Evolutionary conservation across 2,888 invertebrate species (phyloP), one percentile per base, ranked within the genome.

Genomic region (Xestia sexstrigata): DNA sequence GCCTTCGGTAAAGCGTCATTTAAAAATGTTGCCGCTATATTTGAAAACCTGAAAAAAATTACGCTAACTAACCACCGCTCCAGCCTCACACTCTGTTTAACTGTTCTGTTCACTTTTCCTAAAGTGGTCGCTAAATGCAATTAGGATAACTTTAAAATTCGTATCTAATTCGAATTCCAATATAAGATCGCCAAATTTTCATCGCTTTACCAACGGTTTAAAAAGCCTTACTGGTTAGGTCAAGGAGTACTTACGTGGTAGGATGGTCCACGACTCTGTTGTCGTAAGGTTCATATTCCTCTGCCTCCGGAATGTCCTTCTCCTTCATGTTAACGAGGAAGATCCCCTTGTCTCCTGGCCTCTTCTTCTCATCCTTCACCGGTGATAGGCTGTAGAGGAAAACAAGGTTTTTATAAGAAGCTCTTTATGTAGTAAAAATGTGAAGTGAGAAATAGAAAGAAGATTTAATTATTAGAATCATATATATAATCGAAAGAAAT

Each of bases 191-290:
- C 20, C 47, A 2, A 15, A 23, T 11, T 15, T 69, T 73, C 5
- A 55, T 7, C 13, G 13, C 42, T 20, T 69, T 42, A 63, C 39
- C 7, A 30, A 69, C 15, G 6, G 7, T 1, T 65, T 65, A 15
- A 65, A 23, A 2, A n/a, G n/a, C 58, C 13, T 20, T 30, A 42
- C 23, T 9, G 39, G 6, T 20, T 9, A 39, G 8, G 13, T 39
- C 30, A 42, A 60, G 3, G 0, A 47, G 23, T 39, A 97, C 98
- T 97, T 93, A 98, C 98, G 98, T 98, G 45, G 98, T 98, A 2
- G 98, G 98, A 92, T 98, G 98, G 65, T 97, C 97, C 42, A 98
- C 98, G 2, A 97, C 97, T 88, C 98, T 95, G 91, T 98, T 97
- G 74, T 97, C 95, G 89, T 97, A 98, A 0, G 98, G 98, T 85